A percentile compares a stretch with the other conserved stretches of the same genome.
Evolutionary conservation across 1,140 invertebrate genomes (phyloP).

Genomic region (Ostrea edulis): DNA sequence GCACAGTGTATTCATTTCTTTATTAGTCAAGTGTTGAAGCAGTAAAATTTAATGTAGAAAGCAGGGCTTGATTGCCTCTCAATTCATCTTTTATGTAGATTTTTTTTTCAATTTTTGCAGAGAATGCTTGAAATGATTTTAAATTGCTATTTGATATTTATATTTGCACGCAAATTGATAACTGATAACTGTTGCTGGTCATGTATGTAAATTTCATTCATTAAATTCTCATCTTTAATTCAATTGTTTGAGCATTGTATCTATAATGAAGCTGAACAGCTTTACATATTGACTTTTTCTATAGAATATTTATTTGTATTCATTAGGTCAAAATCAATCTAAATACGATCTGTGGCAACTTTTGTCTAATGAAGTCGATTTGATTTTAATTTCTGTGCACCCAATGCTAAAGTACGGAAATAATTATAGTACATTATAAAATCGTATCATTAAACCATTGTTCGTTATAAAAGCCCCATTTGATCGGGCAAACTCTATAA

Average conservation of each 20-base stretch:
- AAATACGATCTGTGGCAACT: constrained; percentile 25
- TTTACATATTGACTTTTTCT: constrained; percentile 38
- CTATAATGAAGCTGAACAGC: not conserved
- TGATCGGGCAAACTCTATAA: constrained; percentile 35
- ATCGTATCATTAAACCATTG: constrained; percentile 37
- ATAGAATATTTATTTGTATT: constrained; percentile 38
- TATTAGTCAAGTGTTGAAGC: constrained; percentile 16
- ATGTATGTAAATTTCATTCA: constrained; percentile 31
- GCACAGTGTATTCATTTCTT: constrained; percentile 24
- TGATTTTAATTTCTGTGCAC: constrained; percentile 22
- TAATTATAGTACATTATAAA: constrained; percentile 38
- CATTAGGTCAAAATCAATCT: constrained; percentile 35
- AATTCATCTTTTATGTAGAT: constrained; percentile 16
- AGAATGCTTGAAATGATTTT: constrained; percentile 23
- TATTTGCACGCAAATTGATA: not conserved
- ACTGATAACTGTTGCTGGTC: constrained; percentile 20
- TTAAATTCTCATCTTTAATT: constrained; percentile 36
- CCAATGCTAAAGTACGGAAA: constrained; percentile 38
- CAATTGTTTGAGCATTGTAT: constrained; percentile 32
- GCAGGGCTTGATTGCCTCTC: not conserved
- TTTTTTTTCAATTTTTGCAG: constrained; percentile 5
- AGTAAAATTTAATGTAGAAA: constrained; percentile 23
- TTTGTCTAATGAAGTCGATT: constrained; percentile 39
- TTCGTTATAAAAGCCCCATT: constrained; percentile 37
- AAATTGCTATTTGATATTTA: constrained; percentile 34